Percentiles rank a stretch among this genome's conserved stretches.
These are phyloP conservation scores for Synanthedon andrenaeformis DNA, from an alignment of 2,888 invertebrate genomes.

Conservation along the genomic window DNA sequence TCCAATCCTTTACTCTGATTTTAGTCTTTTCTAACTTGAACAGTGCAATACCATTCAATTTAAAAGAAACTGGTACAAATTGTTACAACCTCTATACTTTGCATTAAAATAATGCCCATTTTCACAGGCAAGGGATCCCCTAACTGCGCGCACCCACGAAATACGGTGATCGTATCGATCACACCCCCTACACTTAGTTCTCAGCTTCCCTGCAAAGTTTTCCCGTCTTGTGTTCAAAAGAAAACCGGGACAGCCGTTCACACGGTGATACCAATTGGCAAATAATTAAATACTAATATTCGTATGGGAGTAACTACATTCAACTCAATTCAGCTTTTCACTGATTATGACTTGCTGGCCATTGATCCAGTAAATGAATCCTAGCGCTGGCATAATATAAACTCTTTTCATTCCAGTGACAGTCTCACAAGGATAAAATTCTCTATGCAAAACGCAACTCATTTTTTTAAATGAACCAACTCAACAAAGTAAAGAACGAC, in stretches of 20 bases:
- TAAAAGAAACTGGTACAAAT: constrained; percentile 68
- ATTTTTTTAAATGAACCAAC: too few species aligned
- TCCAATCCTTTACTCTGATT: constrained; percentile 64
- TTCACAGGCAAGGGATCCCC: constrained; percentile 74
- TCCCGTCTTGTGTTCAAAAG: constrained; percentile 57
- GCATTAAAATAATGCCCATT: constrained; percentile 92
- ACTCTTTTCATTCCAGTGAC: too few species aligned
- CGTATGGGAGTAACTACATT: constrained; percentile 9
- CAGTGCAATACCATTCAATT: constrained; percentile 69
- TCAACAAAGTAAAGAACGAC: too few species aligned
- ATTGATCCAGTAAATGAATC: too few species aligned
- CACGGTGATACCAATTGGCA: too few species aligned
- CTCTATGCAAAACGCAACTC: too few species aligned
- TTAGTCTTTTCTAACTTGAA: constrained; percentile 69
- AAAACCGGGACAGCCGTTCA: constrained; percentile 52
- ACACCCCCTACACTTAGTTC: constrained; percentile 62
- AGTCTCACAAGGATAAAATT: too few species aligned
- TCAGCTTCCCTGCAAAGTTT: constrained; percentile 70
- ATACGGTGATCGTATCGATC: constrained; percentile 47
- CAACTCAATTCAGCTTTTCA: too few species aligned
- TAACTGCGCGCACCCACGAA: constrained; percentile 62
- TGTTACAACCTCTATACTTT: constrained; percentile 90
- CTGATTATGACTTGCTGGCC: too few species aligned
- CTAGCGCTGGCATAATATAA: too few species aligned
- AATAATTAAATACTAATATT: too few species aligned